phyloP scores from a whole-genome alignment of 2,797 vertebrate genomes.

The Typhlichthys subterraneus region DNA sequence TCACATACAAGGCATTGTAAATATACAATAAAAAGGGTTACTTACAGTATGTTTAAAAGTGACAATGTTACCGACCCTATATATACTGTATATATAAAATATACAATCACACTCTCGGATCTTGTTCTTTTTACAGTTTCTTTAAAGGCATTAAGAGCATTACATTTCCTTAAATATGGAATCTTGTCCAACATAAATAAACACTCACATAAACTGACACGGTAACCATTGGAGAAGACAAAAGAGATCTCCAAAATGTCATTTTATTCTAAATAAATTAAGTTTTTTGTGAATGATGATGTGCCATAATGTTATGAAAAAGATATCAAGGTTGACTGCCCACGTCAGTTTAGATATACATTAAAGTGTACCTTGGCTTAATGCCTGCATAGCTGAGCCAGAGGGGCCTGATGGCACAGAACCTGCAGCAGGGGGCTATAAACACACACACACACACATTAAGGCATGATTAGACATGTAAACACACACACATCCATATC shows the following conservation, averaged over 20 bases:
- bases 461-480: neutral
- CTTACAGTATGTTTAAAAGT: too few species aligned
- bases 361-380: conserved; percentile 22
- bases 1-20: too few species aligned
- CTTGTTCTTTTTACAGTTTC: too few species aligned
- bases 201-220: too few species aligned
- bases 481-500: conserved; percentile 5
- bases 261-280: conserved; percentile 25
- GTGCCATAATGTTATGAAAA: conserved; percentile 14
- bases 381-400: neutral
- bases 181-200: too few species aligned
- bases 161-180: too few species aligned
- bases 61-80: too few species aligned
- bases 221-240: too few species aligned
- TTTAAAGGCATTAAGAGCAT: too few species aligned
- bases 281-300: neutral
- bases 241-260: neutral
- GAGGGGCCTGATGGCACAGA: conserved; percentile 5
- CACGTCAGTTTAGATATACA: conserved; percentile 9
- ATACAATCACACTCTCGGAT: too few species aligned
- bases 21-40: too few species aligned
- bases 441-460: neutral
- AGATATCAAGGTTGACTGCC: conserved; percentile 10
- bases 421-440: neutral
- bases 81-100: too few species aligned